Evolutionary conservation across 2,888 invertebrate species (phyloP).

Genomic region (Polietes domitor): DNA sequence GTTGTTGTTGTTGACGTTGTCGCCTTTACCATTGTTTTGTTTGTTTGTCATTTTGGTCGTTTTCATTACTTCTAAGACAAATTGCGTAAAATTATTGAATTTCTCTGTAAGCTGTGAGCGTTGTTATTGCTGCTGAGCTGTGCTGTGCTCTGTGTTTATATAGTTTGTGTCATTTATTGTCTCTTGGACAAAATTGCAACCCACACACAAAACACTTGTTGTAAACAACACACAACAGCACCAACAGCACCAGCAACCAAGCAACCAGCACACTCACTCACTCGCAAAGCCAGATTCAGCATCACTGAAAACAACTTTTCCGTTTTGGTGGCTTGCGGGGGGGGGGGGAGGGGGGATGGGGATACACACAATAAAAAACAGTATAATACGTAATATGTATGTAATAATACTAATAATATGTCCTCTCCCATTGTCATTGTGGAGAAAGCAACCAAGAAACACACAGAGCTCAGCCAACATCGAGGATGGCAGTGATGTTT

Average conservation of each 20-base stretch:
- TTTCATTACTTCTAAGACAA: conserved; percentile 44
- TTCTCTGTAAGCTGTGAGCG: conserved; percentile 12
- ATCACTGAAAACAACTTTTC: neutral
- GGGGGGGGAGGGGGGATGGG: no score
- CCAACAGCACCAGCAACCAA: neutral
- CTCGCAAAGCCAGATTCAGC: no score
- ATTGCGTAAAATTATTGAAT: conserved; percentile 62
- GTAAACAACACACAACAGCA: conserved; percentile 33
- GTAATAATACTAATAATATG: conserved; percentile 24
- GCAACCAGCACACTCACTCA: no score
- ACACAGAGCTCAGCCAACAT: neutral
- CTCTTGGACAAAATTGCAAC: conserved; percentile 51
- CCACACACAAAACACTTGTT: conserved; percentile 60
- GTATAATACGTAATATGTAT: conserved; percentile 9
- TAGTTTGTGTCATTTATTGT: conserved; percentile 31
- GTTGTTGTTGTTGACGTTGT: neutral
- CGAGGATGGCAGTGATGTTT: conserved; percentile 7
- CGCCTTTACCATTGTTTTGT: conserved; percentile 15
- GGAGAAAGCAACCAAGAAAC: neutral
- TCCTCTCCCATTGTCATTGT: neutral
- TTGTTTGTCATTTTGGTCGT: conserved; percentile 24
- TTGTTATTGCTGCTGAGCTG: conserved; percentile 15
- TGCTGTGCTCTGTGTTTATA: no score
- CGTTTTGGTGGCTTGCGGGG: no score
- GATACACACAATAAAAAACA: conserved; percentile 18